Conservation (phyloP, 2,888 invertebrate genomes). For the Chymomyza amoena region DNA sequence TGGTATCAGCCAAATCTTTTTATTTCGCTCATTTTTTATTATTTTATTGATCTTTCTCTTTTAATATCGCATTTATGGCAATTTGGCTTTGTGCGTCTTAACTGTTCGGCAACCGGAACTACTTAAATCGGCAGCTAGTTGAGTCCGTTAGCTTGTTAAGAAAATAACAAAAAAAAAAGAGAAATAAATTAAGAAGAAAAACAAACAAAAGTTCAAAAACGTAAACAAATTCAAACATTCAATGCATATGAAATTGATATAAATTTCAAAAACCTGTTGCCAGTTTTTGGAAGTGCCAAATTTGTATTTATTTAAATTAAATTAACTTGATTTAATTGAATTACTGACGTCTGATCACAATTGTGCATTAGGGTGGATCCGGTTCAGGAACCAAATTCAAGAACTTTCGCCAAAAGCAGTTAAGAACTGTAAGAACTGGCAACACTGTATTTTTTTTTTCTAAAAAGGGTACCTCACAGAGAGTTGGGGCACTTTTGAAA, state of each 20-base stretch:
- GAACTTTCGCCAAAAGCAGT: not conserved
- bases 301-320: not conserved
- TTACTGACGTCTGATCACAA: not conserved
- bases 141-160: conserved; percentile 29
- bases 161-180: too few species aligned
- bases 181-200: not conserved
- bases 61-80: not conserved
- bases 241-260: conserved; percentile 22
- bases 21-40: not conserved
- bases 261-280: conserved; percentile 47
- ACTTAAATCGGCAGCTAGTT: conserved; percentile 6
- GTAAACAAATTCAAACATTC: conserved; percentile 11
- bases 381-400: not conserved
- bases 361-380: not conserved
- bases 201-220: conserved; percentile 4
- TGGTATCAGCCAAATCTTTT: conserved; percentile 4
- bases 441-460: too few species aligned
- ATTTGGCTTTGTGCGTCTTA: not conserved
- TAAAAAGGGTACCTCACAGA: too few species aligned
- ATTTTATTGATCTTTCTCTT: conserved; percentile 3
- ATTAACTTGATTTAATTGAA: not conserved
- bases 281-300: not conserved
- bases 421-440: too few species aligned
- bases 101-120: conserved; percentile 58
- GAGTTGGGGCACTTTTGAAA: too few species aligned